These are phyloP conservation scores for Ornithoptera alexandrae DNA, from an alignment of 2,888 invertebrate genomes.

Conservation along the genomic window DNA sequence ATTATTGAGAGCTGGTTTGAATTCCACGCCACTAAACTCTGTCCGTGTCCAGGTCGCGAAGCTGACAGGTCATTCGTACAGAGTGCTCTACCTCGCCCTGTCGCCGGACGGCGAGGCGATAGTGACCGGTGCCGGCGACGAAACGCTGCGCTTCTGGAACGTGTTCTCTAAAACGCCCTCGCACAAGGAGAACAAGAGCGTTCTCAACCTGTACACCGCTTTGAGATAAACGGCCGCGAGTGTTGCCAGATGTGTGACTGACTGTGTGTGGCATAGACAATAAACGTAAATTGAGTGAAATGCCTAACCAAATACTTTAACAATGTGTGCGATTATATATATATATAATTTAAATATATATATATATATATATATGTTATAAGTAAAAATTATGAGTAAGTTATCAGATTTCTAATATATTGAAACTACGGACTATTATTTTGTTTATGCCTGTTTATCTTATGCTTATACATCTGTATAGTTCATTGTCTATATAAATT, in stretches of 20 bases:
- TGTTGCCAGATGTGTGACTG: conserved; percentile 2
- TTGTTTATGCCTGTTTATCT: conserved; percentile 6
- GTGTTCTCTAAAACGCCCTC: conserved; percentile 98
- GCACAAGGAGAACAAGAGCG: conserved; percentile 95
- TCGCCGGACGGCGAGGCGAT: conserved; percentile 99
- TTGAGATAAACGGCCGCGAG: conserved; percentile 61
- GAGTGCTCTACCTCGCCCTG: conserved; percentile 96
- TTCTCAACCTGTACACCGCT: conserved; percentile 94
- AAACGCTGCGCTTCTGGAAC: conserved; percentile 99
- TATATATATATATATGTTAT: not conserved
- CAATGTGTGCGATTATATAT: conserved; percentile 1
- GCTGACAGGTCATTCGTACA: conserved; percentile 96
- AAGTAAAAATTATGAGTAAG: conserved; percentile 21
- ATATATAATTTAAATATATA: not conserved
- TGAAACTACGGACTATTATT: conserved; percentile 11
- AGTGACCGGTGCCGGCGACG: conserved; percentile 99
- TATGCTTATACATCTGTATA: conserved; percentile 21
- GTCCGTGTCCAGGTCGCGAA: conserved; percentile 89
- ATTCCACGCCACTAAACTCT: not conserved
- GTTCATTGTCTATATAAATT: conserved; percentile 9
- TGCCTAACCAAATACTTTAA: conserved; percentile 24
- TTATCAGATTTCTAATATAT: conserved; percentile 30
- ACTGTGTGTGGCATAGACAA: conserved; percentile 7
- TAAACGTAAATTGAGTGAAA: not conserved
- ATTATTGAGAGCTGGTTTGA: too few species aligned